phyloP scores from a whole-genome alignment of 1,140 invertebrate species.

The Diabrotica virgifera region DNA sequence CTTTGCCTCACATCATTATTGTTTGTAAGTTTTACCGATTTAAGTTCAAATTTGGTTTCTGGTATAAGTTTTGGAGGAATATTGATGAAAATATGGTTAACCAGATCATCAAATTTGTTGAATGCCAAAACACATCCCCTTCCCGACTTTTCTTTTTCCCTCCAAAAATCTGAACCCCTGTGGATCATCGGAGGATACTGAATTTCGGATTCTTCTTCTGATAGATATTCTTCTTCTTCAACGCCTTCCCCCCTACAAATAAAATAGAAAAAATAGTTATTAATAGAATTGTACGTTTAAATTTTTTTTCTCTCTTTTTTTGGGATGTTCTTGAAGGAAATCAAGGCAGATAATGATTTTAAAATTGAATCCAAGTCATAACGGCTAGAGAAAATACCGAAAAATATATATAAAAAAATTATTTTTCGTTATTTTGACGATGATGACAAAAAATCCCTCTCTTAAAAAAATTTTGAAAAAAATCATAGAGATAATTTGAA shows the following conservation, averaged over 20 bases:
- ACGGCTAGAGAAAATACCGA: too few species aligned
- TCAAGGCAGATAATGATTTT: too few species aligned
- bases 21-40: constrained; percentile 32
- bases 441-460: too few species aligned
- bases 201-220: constrained; percentile 19
- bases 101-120: constrained; percentile 32
- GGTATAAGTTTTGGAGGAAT: constrained; percentile 32
- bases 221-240: constrained; percentile 4
- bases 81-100: constrained; percentile 40
- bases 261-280: neutral
- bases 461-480: too few species aligned
- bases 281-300: too few species aligned
- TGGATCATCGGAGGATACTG: constrained; percentile 18
- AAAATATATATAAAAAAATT: too few species aligned
- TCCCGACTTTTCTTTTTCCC: constrained; percentile 32
- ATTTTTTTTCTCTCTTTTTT: too few species aligned
- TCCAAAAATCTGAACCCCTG: constrained; percentile 29
- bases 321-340: too few species aligned
- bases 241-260: neutral
- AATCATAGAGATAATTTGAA: too few species aligned
- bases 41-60: constrained; percentile 34
- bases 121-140: constrained; percentile 42
- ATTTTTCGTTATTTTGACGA: too few species aligned
- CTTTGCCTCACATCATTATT: constrained; percentile 33
- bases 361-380: too few species aligned